phyloP scores from a whole-genome alignment of 2,113 vertebrate genomes.

The Atherinomorus stipes region DNA sequence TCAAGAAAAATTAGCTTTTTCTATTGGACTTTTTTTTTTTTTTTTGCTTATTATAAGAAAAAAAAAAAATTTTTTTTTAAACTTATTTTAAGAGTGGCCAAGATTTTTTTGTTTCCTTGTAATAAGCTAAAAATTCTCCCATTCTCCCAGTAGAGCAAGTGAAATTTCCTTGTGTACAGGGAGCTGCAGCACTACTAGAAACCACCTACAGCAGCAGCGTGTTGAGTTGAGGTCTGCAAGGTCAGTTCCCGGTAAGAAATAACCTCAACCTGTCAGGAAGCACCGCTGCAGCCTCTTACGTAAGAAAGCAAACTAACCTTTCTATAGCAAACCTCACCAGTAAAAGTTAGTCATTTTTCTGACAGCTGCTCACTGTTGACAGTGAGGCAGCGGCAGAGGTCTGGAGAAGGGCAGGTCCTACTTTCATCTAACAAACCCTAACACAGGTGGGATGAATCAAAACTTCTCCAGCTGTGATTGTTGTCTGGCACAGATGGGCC shows the following conservation, averaged over 20 bases:
- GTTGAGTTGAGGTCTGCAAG: slow-evolving; percentile 3
- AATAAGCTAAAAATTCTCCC: too few species aligned
- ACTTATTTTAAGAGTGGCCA: too few species aligned
- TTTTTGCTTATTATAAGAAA: too few species aligned
- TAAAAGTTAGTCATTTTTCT: background rate
- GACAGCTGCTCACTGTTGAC: background rate
- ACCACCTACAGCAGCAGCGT: background rate
- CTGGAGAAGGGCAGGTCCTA: background rate
- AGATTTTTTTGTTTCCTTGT: too few species aligned
- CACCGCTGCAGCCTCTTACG: background rate
- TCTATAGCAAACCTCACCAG: background rate
- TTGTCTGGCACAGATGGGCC: too few species aligned
- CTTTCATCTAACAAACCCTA: background rate
- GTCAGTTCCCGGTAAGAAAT: background rate
- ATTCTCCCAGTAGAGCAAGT: too few species aligned
- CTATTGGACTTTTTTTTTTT: too few species aligned
- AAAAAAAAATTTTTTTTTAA: too few species aligned
- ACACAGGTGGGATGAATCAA: background rate
- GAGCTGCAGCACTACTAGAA: background rate
- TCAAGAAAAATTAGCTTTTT: too few species aligned
- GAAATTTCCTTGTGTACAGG: too few species aligned
- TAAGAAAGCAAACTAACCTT: background rate
- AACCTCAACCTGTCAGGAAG: slow-evolving; percentile 6
- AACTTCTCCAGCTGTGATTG: background rate
- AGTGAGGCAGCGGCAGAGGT: background rate